Base-by-base conservation (phyloP, 2,113 vertebrate species). In the Ivindomyrus marchei region DNA sequence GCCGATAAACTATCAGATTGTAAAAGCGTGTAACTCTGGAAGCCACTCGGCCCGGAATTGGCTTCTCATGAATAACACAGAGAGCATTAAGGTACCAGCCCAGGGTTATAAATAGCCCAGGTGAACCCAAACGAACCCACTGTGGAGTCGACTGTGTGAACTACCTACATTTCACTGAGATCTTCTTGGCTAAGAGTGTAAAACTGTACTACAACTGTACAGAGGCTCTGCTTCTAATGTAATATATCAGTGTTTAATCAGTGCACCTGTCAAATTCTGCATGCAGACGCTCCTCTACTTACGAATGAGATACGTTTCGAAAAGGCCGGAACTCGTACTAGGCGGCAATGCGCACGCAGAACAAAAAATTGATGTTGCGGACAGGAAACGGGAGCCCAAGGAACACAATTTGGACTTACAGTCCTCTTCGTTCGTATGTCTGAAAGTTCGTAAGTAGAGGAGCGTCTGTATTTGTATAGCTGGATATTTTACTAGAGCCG, bases 31-130 rank as follows among this genome's bases (percentile, higher is more conserved):
- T 66, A 19, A 39, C 53, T 45, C n/a, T 31, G 46, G 8, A 27
- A 49, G 47, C 27, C 39, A 53, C 85, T 87, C 90, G 52, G 27
- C 49, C 85, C 15, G 52, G 80, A 89, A 52, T 86, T 91, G 93
- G 74, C 52, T 36, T 49, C 39, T 66, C 62, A 91, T 96, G 62
- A 95, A 95, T 96, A 93, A 96, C 94, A 93, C 87, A 31, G 21
- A 77, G 83, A 93, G 93, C 87, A 90, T 83, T 87, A 89, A 92
- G 92, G 80, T 93, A 91, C 89, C 49, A 19, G 77, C 92, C 91
- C 89, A 89, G 87, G 39, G 53, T 91, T 94, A 94, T 94, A 94
- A 95, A 95, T 95, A 95, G 89, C 91, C 80, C 0, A 66, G 13
- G 42, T 66, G 21, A 27, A 85, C 45, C 74, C 50, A 52, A 15